These are phyloP conservation scores for Eufriesea mexicana DNA, from an alignment of 1,140 invertebrate genomes.

Conservation along the genomic window DNA sequence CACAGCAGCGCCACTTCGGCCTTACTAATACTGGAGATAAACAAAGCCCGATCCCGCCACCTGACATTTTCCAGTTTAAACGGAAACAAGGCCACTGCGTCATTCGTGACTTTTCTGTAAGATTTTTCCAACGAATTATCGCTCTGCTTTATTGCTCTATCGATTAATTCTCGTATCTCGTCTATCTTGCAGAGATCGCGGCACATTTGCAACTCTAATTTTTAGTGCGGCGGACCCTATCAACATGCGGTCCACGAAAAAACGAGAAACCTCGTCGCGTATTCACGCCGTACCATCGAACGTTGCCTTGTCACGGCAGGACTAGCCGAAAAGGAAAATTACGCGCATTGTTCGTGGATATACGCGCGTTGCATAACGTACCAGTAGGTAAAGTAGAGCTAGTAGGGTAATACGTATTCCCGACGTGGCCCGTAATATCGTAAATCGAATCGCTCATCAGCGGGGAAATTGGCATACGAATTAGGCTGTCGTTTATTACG, in stretches of 20 bases:
- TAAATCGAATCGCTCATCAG: constrained; percentile 6
- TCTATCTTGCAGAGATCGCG: too few species aligned
- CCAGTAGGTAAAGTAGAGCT: background rate
- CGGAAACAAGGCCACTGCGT: too few species aligned
- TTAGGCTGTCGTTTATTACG: background rate
- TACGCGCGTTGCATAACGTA: background rate
- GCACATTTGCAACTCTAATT: too few species aligned
- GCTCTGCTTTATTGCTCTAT: too few species aligned
- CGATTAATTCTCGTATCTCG: too few species aligned
- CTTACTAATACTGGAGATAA: too few species aligned
- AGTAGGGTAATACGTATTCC: background rate
- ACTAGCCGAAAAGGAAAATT: background rate
- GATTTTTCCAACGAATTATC: too few species aligned
- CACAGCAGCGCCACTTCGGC: too few species aligned
- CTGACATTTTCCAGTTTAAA: too few species aligned
- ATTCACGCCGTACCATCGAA: background rate
- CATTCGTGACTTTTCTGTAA: too few species aligned
- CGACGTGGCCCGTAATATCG: background rate
- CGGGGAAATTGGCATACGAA: constrained; percentile 25
- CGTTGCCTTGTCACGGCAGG: background rate
- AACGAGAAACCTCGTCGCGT: background rate
- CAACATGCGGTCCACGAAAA: background rate
- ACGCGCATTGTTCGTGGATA: background rate
- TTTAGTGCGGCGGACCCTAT: too few species aligned
- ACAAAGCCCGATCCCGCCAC: too few species aligned